Evolutionary conservation across 2,113 vertebrate species (phyloP).

Genomic region (Cryptomyrus ogoouensis): DNA sequence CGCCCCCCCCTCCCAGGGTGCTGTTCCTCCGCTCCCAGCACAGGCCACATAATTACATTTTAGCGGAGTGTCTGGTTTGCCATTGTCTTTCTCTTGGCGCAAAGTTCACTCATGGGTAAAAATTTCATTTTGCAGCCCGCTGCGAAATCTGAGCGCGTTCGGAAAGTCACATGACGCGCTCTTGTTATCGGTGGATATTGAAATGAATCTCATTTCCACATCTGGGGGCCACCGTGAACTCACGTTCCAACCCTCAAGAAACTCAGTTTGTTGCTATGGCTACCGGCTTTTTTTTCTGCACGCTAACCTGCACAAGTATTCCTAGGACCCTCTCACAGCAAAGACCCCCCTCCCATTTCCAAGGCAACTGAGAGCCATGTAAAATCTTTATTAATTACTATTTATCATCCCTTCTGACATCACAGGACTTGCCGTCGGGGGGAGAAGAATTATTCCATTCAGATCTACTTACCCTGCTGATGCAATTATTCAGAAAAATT

Average conservation of each 20-base stretch:
- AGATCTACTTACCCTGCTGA: neutral
- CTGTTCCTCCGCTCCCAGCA: neutral
- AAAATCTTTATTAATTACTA: constrained; percentile 12
- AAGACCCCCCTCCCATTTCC: constrained; percentile 11
- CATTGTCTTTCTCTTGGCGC: neutral
- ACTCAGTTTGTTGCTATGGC: constrained; percentile 15
- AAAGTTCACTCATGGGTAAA: constrained; percentile 19
- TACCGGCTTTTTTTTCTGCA: neutral
- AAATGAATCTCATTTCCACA: constrained; percentile 20
- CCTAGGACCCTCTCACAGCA: neutral
- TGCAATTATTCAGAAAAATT: constrained; percentile 5
- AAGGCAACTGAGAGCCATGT: neutral
- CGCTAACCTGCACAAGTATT: constrained; percentile 8
- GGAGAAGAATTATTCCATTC: neutral
- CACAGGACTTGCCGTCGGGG: neutral
- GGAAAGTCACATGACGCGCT: neutral
- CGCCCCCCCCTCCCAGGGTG: neutral
- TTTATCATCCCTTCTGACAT: neutral
- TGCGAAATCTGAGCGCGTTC: neutral
- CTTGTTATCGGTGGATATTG: constrained; percentile 3
- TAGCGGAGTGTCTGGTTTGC: constrained; percentile 13
- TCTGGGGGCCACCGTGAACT: neutral
- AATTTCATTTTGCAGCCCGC: constrained; percentile 6
- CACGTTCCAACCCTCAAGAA: neutral
- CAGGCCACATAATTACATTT: constrained; percentile 22